Evolutionary conservation across 2,113 vertebrate species (phyloP).

Genomic region (Ameiurus melas): DNA sequence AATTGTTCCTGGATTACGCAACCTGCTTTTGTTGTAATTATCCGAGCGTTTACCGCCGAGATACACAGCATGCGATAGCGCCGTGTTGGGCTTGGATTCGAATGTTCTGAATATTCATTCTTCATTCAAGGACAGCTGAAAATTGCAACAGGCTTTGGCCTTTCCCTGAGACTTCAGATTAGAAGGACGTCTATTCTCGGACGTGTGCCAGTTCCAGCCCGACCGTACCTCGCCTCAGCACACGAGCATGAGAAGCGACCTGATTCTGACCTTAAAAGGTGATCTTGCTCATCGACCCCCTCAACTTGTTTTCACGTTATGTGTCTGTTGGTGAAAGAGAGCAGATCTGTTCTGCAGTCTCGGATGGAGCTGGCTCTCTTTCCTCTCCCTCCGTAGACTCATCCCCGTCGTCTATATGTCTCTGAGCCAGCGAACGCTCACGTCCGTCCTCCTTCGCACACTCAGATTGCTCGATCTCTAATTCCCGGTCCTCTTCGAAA

Average conservation of each 20-base stretch:
- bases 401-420: conserved; percentile 16
- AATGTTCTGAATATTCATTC: neutral
- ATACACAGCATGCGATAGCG: neutral
- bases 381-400: conserved; percentile 63
- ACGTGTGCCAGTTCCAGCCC: neutral
- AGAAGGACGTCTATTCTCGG: conserved; percentile 30
- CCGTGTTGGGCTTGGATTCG: neutral
- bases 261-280: conserved; percentile 30
- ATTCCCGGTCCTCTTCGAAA: conserved; percentile 69
- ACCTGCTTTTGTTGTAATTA: neutral
- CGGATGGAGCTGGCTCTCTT: conserved; percentile 28
- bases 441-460: conserved; percentile 35
- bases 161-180: conserved; percentile 51
- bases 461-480: conserved; percentile 35
- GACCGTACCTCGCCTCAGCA: neutral
- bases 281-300: neutral
- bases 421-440: conserved; percentile 8
- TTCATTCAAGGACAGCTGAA: conserved; percentile 1
- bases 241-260: neutral
- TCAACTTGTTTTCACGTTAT: neutral
- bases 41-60: neutral
- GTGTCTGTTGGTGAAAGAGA: conserved; percentile 31
- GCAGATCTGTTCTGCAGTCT: conserved; percentile 17
- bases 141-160: neutral
- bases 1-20: neutral